Evolutionary conservation across 2,888 invertebrate genomes (phyloP).

Genomic region (Salticus scenicus): DNA sequence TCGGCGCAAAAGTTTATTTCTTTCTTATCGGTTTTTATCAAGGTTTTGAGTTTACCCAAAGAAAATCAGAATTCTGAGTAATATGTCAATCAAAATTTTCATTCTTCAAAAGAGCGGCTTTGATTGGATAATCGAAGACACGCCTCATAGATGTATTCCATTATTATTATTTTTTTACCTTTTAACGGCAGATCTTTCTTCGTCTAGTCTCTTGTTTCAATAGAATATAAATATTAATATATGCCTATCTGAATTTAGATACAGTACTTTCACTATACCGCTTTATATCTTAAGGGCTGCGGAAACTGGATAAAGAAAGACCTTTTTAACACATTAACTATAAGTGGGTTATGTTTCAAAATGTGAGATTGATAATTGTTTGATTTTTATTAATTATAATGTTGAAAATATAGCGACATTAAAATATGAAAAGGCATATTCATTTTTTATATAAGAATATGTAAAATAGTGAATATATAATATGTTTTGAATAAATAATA

Average conservation of each 20-base stretch:
- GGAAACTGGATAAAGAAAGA: too few relatives aligned
- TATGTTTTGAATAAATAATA: too few relatives aligned
- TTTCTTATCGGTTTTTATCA: conserved; percentile 7
- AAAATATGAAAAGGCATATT: too few relatives aligned
- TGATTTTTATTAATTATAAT: too few relatives aligned
- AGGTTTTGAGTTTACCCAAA: background rate
- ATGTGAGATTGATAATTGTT: too few relatives aligned
- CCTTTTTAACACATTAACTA: too few relatives aligned
- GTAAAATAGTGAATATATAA: too few relatives aligned
- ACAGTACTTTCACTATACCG: background rate
- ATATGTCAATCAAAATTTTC: conserved; percentile 59
- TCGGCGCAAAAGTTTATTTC: background rate
- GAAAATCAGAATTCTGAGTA: conserved; percentile 19
- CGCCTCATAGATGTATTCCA: conserved; percentile 42
- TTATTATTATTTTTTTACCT: background rate
- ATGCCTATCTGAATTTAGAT: background rate
- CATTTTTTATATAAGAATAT: too few relatives aligned
- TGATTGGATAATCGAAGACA: conserved; percentile 33
- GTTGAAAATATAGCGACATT: too few relatives aligned
- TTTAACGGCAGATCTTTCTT: background rate
- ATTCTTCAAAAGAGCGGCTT: background rate
- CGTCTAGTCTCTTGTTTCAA: background rate
- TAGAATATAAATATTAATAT: background rate
- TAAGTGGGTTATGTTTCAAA: too few relatives aligned
- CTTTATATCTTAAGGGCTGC: too few relatives aligned